Percentiles rank a stretch among this genome's conserved stretches.
These are phyloP conservation scores for Agapornis canus DNA, from an alignment of 2,797 vertebrate genomes.

Conservation along the genomic window DNA sequence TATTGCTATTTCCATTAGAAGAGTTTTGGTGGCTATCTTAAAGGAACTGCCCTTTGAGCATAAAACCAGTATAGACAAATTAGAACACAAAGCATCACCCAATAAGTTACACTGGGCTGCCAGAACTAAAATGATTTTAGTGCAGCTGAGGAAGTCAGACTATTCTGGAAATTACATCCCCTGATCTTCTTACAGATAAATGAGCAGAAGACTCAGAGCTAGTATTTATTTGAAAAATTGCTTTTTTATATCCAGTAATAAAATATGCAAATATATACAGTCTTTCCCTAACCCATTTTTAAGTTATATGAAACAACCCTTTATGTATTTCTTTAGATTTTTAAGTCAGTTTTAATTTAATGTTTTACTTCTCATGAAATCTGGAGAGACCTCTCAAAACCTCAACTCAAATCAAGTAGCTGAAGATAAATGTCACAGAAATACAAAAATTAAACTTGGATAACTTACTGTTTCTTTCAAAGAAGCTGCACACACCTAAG, in stretches of 20 bases:
- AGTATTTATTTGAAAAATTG: conserved; percentile 33
- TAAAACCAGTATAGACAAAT: conserved; percentile 42
- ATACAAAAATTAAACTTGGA: not conserved
- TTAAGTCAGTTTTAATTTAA: conserved; percentile 37
- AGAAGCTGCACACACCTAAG: not conserved
- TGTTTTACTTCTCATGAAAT: not conserved
- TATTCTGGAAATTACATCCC: not conserved
- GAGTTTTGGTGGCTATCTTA: not conserved
- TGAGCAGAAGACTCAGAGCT: not conserved
- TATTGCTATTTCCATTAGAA: conserved; percentile 1
- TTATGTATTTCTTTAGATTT: conserved; percentile 6
- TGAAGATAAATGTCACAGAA: conserved; percentile 53
- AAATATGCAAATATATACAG: conserved; percentile 35
- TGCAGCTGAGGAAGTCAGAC: not conserved
- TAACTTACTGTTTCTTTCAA: not conserved
- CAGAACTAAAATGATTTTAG: conserved; percentile 22
- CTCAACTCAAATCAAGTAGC: conserved; percentile 3
- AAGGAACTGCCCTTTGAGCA: conserved; percentile 39
- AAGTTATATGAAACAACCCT: conserved; percentile 10
- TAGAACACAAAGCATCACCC: conserved; percentile 18
- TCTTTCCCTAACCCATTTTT: not conserved
- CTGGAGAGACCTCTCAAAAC: conserved; percentile 27
- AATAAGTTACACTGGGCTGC: not conserved
- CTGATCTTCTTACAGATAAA: conserved; percentile 27
- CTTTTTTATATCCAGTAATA: not conserved